These are phyloP conservation scores for Canis aureus DNA, from an alignment of 2,113 vertebrate genomes.

Conservation along the genomic window DNA sequence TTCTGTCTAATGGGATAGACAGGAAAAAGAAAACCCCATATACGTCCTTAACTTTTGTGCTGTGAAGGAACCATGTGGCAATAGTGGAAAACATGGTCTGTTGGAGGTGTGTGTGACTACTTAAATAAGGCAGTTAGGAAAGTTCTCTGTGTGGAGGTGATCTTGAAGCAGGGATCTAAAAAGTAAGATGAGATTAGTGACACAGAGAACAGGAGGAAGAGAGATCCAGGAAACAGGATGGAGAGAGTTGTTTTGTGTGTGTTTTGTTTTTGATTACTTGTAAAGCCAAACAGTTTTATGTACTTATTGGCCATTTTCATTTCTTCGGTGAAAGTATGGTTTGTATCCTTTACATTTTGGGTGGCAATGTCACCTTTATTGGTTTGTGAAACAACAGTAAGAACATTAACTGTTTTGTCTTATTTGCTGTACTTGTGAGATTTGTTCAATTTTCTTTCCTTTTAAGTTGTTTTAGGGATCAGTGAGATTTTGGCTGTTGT, in stretches of 20 bases:
- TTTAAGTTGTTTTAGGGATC: not conserved
- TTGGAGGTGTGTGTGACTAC: not conserved
- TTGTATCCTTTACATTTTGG: not conserved
- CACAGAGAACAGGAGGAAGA: not conserved
- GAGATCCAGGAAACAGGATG: not conserved
- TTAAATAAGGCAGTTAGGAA: not conserved
- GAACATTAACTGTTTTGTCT: not conserved
- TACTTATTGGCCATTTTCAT: not conserved
- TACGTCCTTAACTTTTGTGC: not conserved
- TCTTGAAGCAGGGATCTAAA: not conserved
- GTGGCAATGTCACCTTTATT: not conserved
- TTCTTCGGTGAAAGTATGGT: not conserved
- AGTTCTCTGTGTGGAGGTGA: not conserved
- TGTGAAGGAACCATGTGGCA: not conserved
- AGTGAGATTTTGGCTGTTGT: not conserved
- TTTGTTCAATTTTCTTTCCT: constrained; percentile 3
- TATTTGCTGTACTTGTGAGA: not conserved
- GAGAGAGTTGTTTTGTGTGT: not conserved
- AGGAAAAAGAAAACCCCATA: not conserved
- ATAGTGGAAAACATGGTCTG: not conserved
- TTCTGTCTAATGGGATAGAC: not conserved
- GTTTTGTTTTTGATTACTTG: not conserved
- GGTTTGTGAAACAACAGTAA: not conserved
- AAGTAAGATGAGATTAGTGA: not conserved
- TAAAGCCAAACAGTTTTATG: not conserved